Evolutionary conservation across 2,888 invertebrate genomes (phyloP).

Genomic region (Linnaemya tessellans): DNA sequence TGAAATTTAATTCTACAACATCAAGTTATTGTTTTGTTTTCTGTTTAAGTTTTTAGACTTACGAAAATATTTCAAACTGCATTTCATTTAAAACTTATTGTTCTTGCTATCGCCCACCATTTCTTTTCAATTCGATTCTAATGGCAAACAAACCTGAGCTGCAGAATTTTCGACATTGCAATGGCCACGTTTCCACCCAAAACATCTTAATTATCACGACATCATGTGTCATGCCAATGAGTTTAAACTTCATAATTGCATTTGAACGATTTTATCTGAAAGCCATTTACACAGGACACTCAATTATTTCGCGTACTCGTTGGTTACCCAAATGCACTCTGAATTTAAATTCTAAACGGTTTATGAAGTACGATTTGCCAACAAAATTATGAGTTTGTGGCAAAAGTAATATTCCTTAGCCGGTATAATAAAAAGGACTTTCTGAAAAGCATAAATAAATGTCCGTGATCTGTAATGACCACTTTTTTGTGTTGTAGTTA

Average conservation of each 20-base stretch:
- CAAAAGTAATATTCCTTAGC: neutral
- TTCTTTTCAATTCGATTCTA: neutral
- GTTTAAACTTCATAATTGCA: conserved; percentile 9
- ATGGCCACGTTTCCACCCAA: neutral
- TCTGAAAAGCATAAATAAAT: too few species aligned
- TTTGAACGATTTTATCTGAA: conserved; percentile 27
- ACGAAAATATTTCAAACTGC: too few species aligned
- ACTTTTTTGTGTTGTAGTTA: too few species aligned
- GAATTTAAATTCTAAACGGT: neutral
- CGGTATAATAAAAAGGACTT: neutral
- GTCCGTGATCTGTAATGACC: too few species aligned
- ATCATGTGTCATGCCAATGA: neutral
- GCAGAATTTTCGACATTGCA: neutral
- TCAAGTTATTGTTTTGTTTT: too few species aligned
- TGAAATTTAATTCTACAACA: too few species aligned
- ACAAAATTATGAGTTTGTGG: neutral
- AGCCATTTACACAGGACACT: conserved; percentile 7
- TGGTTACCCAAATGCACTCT: conserved; percentile 12
- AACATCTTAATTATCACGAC: conserved; percentile 18
- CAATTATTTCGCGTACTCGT: conserved; percentile 3
- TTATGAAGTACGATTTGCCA: neutral
- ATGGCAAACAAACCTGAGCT: neutral
- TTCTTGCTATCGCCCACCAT: neutral
- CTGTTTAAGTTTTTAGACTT: too few species aligned
- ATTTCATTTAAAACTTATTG: neutral